phyloP scores from a whole-genome alignment of 2,888 invertebrate genomes.

The Nephrocerus scutellatus region DNA sequence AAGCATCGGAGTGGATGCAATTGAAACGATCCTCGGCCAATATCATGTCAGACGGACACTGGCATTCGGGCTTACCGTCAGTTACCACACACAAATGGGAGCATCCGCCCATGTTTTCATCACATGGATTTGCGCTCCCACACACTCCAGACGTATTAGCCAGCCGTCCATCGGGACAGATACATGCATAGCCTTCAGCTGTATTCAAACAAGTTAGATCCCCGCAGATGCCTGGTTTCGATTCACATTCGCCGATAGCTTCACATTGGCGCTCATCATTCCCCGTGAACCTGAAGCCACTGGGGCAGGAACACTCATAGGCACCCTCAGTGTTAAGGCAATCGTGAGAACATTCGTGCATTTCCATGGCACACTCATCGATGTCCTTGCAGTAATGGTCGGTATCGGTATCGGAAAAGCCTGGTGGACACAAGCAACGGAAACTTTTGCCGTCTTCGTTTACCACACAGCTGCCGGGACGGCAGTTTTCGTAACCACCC shows the following conservation, averaged over 20 bases:
- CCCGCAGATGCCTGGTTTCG: constrained; percentile 34
- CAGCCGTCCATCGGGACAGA: constrained; percentile 51
- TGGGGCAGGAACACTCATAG: constrained; percentile 51
- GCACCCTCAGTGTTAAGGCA: constrained; percentile 52
- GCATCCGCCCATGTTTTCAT: constrained; percentile 51
- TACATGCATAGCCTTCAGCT: constrained; percentile 50
- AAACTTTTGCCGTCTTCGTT: constrained; percentile 48
- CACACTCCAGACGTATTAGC: constrained; percentile 21
- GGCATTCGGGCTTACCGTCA: constrained; percentile 48
- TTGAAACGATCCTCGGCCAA: constrained; percentile 47
- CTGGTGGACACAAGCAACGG: constrained; percentile 49
- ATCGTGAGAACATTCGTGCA: constrained; percentile 51
- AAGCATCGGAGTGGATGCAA: constrained; percentile 50
- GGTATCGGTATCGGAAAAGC: constrained; percentile 34
- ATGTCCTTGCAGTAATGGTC: constrained; percentile 45
- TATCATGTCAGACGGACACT: constrained; percentile 43
- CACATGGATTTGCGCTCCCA: constrained; percentile 49
- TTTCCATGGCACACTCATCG: constrained; percentile 48
- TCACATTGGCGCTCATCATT: constrained; percentile 36
- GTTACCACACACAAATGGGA: constrained; percentile 52
- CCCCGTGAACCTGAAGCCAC: constrained; percentile 33
- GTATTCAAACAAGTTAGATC: constrained; percentile 46
- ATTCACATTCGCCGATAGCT: constrained; percentile 50
- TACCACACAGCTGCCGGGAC: constrained; percentile 40
- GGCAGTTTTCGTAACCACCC: constrained; percentile 34